Conservation (phyloP, 2,888 invertebrate genomes). For the Crossocerus cetratus region DNA sequence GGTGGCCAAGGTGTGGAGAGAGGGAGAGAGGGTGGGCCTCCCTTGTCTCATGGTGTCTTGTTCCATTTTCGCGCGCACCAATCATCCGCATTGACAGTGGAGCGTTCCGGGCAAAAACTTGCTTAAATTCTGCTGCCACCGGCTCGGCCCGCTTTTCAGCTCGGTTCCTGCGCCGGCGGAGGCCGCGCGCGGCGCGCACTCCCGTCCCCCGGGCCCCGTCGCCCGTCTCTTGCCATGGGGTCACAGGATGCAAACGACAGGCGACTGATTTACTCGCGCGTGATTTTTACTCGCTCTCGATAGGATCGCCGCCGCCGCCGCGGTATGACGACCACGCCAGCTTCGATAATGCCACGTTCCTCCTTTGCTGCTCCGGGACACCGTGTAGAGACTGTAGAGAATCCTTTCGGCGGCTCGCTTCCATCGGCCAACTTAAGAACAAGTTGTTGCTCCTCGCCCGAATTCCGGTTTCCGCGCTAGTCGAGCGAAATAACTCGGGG, state of each 20-base stretch:
- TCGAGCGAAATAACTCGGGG: neutral
- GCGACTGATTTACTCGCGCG: slow-evolving; percentile 71
- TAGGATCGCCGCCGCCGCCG: slow-evolving; percentile 34
- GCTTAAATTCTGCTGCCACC: slow-evolving; percentile 69
- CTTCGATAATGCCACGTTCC: slow-evolving; percentile 30
- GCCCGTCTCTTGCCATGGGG: slow-evolving; percentile 35
- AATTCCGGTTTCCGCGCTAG: slow-evolving; percentile 5
- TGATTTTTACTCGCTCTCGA: slow-evolving; percentile 64
- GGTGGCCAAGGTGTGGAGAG: slow-evolving; percentile 54
- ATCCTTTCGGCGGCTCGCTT: slow-evolving; percentile 35
- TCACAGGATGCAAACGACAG: slow-evolving; percentile 72
- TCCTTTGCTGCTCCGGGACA: slow-evolving; percentile 11
- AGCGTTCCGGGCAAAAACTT: slow-evolving; percentile 69
- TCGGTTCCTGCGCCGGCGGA: neutral
- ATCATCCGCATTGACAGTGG: slow-evolving; percentile 72
- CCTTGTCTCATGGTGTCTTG: slow-evolving; percentile 66
- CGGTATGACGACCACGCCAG: slow-evolving; percentile 42
- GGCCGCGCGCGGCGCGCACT: slow-evolving; percentile 26
- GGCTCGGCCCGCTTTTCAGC: slow-evolving; percentile 48
- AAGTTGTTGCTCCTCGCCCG: slow-evolving; percentile 2
- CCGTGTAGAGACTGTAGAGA: slow-evolving; percentile 53
- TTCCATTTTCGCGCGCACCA: slow-evolving; percentile 71
- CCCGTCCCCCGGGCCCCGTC: too few species aligned
- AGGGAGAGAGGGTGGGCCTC: slow-evolving; percentile 47
- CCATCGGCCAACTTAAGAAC: slow-evolving; percentile 11